These are phyloP conservation scores for Amphiprion percula DNA, from an alignment of 2,113 vertebrate genomes.

Conservation along the genomic window DNA sequence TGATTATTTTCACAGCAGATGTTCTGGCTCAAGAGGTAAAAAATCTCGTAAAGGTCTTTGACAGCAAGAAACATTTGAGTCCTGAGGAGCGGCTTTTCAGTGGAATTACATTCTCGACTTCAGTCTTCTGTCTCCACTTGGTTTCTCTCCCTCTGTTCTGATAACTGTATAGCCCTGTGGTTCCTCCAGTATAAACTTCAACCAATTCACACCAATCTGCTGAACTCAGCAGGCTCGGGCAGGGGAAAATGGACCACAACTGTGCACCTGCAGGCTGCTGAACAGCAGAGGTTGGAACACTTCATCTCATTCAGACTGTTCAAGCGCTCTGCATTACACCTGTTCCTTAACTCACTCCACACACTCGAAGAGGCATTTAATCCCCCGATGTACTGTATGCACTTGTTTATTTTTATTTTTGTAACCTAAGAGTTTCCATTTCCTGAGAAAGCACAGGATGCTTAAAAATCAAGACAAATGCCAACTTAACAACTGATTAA, in stretches of 20 bases:
- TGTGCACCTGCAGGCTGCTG: constrained; percentile 54
- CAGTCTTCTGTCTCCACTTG: constrained; percentile 15
- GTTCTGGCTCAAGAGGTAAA: not conserved
- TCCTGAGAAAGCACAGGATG: constrained; percentile 17
- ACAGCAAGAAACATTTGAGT: not conserved
- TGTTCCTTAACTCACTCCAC: constrained; percentile 21
- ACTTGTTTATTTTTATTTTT: not conserved
- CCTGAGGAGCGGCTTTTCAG: constrained; percentile 5
- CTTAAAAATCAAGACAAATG: constrained; percentile 41
- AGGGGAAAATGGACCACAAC: constrained; percentile 61
- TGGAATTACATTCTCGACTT: not conserved
- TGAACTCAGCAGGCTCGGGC: constrained; percentile 64
- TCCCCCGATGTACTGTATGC: not conserved
- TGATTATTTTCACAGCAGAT: constrained; percentile 1
- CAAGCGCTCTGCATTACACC: constrained; percentile 19
- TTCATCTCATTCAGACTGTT: constrained; percentile 51
- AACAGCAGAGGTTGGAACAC: constrained; percentile 43
- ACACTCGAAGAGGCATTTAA: constrained; percentile 19
- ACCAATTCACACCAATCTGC: constrained; percentile 73
- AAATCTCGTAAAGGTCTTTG: constrained; percentile 3
- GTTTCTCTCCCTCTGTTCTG: constrained; percentile 36
- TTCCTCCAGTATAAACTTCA: constrained; percentile 60
- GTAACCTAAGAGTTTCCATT: not conserved
- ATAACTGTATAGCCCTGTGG: constrained; percentile 51
- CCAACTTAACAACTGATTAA: constrained; percentile 22